Percentiles rank a stretch among this genome's conserved stretches.
Evolutionary conservation across 2,113 vertebrate species (phyloP).

Genomic region (Philantomba maxwellii): DNA sequence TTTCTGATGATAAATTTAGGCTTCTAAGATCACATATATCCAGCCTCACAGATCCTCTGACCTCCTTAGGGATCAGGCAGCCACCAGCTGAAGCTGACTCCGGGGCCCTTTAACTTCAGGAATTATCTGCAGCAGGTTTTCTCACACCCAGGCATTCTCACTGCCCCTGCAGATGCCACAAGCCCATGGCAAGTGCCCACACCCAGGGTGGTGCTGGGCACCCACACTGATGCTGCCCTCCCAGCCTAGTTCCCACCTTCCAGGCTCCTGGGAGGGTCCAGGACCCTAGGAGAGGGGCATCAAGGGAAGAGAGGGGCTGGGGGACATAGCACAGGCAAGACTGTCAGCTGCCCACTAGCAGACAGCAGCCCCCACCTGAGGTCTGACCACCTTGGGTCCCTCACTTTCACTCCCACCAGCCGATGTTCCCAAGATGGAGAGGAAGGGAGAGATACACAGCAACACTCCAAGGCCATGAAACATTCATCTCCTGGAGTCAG

Average conservation of each 20-base stretch:
- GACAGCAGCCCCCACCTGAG: background rate
- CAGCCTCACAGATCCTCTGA: background rate
- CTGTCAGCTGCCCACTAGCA: background rate
- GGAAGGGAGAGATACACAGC: background rate
- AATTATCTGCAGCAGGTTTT: background rate
- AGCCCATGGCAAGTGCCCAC: background rate
- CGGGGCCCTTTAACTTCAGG: background rate
- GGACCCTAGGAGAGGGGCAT: background rate
- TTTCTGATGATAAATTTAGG: background rate
- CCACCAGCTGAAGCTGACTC: background rate
- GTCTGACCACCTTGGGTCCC: too few relatives aligned
- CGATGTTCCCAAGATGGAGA: background rate
- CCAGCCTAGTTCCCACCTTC: background rate
- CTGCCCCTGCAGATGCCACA: background rate
- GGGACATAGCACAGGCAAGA: background rate
- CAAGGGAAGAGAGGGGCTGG: background rate
- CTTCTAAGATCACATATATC: background rate
- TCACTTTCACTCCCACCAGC: background rate
- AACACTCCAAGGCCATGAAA: background rate
- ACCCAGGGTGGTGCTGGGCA: background rate
- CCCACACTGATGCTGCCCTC: too few relatives aligned
- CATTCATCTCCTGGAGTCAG: background rate
- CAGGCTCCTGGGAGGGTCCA: background rate
- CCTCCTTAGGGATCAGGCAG: too few relatives aligned
- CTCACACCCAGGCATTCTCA: background rate